These are phyloP conservation scores for Borostomias antarcticus DNA, from an alignment of 2,797 vertebrate genomes.

Conservation along the genomic window DNA sequence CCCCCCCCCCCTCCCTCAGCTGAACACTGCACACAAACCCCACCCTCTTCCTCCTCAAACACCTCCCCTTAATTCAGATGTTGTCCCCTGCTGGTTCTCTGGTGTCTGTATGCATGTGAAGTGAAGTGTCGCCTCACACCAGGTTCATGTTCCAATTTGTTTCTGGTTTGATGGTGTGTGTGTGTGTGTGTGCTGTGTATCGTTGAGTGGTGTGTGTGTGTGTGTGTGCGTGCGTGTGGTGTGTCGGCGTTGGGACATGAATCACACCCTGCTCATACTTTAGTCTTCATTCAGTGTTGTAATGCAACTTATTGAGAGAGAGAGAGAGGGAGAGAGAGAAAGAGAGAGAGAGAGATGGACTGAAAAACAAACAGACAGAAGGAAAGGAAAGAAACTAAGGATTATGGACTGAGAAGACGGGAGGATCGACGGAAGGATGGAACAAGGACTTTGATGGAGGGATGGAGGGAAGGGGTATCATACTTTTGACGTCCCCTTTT, in stretches of 20 bases:
- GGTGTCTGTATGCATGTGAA: conserved; percentile 68
- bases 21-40: conserved; percentile 36
- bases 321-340: conserved; percentile 22
- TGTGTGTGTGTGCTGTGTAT: conserved; percentile 43
- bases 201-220: conserved; percentile 45
- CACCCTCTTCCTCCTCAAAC: conserved; percentile 19
- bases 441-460: background rate
- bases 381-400: background rate
- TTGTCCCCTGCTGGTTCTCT: conserved; percentile 55
- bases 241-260: conserved; percentile 43
- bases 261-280: conserved; percentile 40
- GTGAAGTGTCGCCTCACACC: conserved; percentile 47
- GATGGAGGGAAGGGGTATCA: background rate
- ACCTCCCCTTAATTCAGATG: conserved; percentile 44
- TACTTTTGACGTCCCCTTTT: background rate
- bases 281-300: conserved; percentile 41
- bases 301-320: conserved; percentile 33
- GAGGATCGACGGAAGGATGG: conserved; percentile 22
- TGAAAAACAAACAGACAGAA: conserved; percentile 15
- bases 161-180: conserved; percentile 33
- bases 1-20: conserved; percentile 17
- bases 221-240: conserved; percentile 40
- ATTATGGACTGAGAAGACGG: background rate
- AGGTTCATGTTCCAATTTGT: conserved; percentile 41
- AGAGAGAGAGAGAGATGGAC: conserved; percentile 11